Evolutionary conservation across 2,797 vertebrate species (phyloP), one percentile per base, ranked within the genome.

Genomic region (Sciurus vulgaris): DNA sequence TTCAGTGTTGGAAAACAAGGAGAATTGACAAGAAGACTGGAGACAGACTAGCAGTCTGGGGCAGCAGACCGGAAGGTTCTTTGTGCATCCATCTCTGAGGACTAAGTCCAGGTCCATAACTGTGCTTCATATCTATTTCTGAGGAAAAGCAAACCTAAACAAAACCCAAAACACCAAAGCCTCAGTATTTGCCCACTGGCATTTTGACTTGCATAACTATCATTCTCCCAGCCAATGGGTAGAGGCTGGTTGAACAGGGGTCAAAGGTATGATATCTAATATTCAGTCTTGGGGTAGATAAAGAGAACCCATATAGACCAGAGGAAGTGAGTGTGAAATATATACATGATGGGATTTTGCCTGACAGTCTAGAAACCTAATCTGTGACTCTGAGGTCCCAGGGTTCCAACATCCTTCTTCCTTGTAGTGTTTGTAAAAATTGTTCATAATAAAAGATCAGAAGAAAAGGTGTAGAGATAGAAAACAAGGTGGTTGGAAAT

Each of bases 11-110:
- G 67, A 85, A 70, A 74, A 41, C 28, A 91, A 41, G 83, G 38
- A 86, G 73, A 22, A 88, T 44, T 72, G 78, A 85, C 59, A 81
- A 92, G 82, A 82, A 69, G 33, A 85, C 33, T 41, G 35, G 61
- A 81, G 82, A 63, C 56, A 63, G 41, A 86, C 70, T 69, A 56
- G 89, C 41, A 30, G 35, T 18, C 35, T 85, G 35, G 72, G 41
- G 49, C 47, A 77, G 91, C 17, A 51, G 49, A 56, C 56, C 51
- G 26, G 54, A 33, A 49, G 73, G 35, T 82, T 90, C 41, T 83
- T 86, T 78, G 61, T 84, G 61, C 49, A 13, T 28, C 59, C n/a
- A 54, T 51, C 33, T 24, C 33, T 30, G n/a, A 86, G 33, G 54
- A 83, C 54, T 6, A 0, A 95, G 30, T 67, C 63, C 41, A 73